A percentile compares a stretch with the other conserved stretches of the same genome.
Conservation (phyloP, 92 coral and sea anemone genomes). For the Phenganax marumi region DNA sequence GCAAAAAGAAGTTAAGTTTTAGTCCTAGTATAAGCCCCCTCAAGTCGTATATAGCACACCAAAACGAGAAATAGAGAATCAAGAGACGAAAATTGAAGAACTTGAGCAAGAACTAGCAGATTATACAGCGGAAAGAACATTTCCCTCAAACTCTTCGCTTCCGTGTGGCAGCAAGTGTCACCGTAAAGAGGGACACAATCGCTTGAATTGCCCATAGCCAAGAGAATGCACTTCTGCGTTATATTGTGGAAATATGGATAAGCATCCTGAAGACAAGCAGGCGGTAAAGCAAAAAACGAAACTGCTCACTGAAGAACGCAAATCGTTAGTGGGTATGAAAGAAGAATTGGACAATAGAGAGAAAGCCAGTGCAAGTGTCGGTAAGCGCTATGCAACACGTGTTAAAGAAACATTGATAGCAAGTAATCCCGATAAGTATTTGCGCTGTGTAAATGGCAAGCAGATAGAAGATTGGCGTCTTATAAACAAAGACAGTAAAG, state of each 20-base stretch:
- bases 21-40: conserved; percentile 35
- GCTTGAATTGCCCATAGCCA: conserved; percentile 55
- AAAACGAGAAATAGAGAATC: conserved; percentile 33
- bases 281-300: conserved; percentile 40
- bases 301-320: conserved; percentile 28
- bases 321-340: conserved; percentile 29
- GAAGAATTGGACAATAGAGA: neutral
- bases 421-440: neutral
- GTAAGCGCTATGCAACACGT: neutral
- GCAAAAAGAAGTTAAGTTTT: conserved; percentile 18
- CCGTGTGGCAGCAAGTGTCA: conserved; percentile 49
- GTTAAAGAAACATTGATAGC: neutral
- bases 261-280: conserved; percentile 53
- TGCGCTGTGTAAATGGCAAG: too few species aligned
- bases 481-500: neutral
- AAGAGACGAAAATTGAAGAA: conserved; percentile 28
- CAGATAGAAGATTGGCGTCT: too few species aligned
- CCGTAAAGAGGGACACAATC: conserved; percentile 44
- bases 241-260: conserved; percentile 47
- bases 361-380: conserved; percentile 8
- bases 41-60: conserved; percentile 41
- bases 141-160: conserved; percentile 25
- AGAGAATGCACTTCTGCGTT: conserved; percentile 41
- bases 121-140: conserved; percentile 42
- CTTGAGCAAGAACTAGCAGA: conserved; percentile 21